Evolutionary conservation across 2,113 vertebrate genomes (phyloP).

Genomic region (Notiomystis cincta): DNA sequence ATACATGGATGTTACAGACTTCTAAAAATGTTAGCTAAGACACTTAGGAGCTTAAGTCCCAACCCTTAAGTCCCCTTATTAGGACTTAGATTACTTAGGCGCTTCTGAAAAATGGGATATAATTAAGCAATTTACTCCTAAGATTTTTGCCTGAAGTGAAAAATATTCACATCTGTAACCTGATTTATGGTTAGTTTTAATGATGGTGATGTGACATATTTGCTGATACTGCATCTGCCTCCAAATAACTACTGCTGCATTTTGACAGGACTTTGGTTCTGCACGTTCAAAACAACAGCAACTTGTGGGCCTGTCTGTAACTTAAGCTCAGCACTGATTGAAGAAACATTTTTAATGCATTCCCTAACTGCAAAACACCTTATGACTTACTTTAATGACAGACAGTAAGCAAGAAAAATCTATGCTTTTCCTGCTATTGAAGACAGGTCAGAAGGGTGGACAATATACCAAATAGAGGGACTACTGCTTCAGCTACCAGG

Average conservation of each 20-base stretch:
- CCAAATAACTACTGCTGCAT: not conserved
- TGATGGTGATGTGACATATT: not conserved
- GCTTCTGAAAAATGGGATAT: conserved; percentile 19
- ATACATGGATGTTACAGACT: not conserved
- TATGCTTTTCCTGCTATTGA: not conserved
- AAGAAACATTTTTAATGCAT: not conserved
- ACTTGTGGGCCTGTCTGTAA: not conserved
- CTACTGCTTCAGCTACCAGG: not conserved
- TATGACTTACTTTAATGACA: not conserved
- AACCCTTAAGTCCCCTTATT: conserved; percentile 32
- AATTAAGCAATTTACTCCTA: not conserved
- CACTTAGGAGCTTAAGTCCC: conserved; percentile 39
- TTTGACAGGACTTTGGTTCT: not conserved
- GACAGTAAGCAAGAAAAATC: not conserved
- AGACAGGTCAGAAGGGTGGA: not conserved
- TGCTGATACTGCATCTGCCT: not conserved
- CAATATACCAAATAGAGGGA: not conserved
- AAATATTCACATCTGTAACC: not conserved
- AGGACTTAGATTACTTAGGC: conserved; percentile 18
- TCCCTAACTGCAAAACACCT: not conserved
- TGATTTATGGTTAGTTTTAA: not conserved
- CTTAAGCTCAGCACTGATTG: not conserved
- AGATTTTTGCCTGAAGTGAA: not conserved
- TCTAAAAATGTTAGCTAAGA: conserved; percentile 51
- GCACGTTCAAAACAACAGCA: not conserved